phyloP scores from a whole-genome alignment of 35 echinoderm and acorn worm genomes.

The Acanthaster planci region DNA sequence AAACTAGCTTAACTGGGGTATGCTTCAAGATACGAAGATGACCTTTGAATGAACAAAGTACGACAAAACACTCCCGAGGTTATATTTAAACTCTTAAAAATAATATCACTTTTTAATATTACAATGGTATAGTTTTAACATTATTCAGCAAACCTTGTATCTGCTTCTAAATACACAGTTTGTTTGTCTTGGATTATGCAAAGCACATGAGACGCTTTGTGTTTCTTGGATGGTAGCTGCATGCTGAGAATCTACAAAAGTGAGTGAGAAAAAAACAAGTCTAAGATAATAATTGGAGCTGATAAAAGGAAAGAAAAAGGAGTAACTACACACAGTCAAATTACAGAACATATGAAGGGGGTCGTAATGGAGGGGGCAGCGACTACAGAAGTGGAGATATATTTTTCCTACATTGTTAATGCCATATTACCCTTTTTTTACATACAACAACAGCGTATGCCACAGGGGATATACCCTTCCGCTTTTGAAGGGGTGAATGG shows the following conservation, averaged over 20 bases:
- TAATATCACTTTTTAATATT: too few species aligned
- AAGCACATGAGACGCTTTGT: constrained; percentile 10
- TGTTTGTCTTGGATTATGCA: constrained; percentile 26
- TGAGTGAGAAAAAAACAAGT: background rate
- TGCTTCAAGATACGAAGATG: too few species aligned
- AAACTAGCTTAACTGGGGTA: too few species aligned
- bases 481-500: too few species aligned
- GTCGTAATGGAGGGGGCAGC: background rate
- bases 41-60: too few species aligned
- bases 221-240: constrained; percentile 5
- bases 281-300: background rate
- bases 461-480: too few species aligned
- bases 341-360: background rate
- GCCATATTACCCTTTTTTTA: background rate
- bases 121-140: too few species aligned
- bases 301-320: background rate
- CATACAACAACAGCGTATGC: background rate
- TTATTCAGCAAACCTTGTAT: background rate
- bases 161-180: background rate
- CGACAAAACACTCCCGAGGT: too few species aligned
- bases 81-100: too few species aligned
- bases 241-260: constrained; percentile 11
- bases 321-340: background rate
- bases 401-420: background rate
- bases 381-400: background rate